These are phyloP conservation scores for Catocala fraxini DNA, from an alignment of 2,888 invertebrate genomes.

Conservation along the genomic window DNA sequence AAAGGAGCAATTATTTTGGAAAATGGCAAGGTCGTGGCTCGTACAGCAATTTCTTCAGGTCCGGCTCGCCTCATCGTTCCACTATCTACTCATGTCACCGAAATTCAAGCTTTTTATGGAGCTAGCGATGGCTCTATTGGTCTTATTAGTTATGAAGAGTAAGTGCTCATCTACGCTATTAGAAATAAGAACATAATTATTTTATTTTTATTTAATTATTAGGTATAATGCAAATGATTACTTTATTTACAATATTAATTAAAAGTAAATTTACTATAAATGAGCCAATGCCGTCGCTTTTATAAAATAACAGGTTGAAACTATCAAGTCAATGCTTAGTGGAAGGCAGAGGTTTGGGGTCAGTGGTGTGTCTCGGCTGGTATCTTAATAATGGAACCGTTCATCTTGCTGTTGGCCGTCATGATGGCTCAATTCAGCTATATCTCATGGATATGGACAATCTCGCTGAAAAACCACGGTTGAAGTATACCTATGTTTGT, in stretches of 20 bases:
- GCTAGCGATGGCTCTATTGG: constrained; percentile 96
- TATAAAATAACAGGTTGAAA: constrained; percentile 59
- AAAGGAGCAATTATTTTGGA: constrained; percentile 92
- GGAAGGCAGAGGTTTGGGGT: constrained; percentile 77
- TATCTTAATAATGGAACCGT: constrained; percentile 62
- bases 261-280: too few relatives aligned
- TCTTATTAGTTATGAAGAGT: constrained; percentile 89
- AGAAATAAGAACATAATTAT: too few relatives aligned
- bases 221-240: too few relatives aligned
- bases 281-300: too few relatives aligned
- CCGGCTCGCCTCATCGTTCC: constrained; percentile 74
- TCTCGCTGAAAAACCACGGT: constrained; percentile 70
- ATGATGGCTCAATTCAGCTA: constrained; percentile 82
- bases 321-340: constrained; percentile 74
- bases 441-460: constrained; percentile 84
- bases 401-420: constrained; percentile 79
- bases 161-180: constrained; percentile 41
- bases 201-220: too few relatives aligned
- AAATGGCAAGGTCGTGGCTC: constrained; percentile 89
- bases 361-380: constrained; percentile 81
- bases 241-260: too few relatives aligned
- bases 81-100: constrained; percentile 65
- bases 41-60: constrained; percentile 66
- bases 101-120: constrained; percentile 93
- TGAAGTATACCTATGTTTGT: constrained; percentile 81